Evolutionary conservation across 1,140 invertebrate genomes (phyloP), one percentile per base, ranked within the genome.

Genomic region (Camponotus vicinus): DNA sequence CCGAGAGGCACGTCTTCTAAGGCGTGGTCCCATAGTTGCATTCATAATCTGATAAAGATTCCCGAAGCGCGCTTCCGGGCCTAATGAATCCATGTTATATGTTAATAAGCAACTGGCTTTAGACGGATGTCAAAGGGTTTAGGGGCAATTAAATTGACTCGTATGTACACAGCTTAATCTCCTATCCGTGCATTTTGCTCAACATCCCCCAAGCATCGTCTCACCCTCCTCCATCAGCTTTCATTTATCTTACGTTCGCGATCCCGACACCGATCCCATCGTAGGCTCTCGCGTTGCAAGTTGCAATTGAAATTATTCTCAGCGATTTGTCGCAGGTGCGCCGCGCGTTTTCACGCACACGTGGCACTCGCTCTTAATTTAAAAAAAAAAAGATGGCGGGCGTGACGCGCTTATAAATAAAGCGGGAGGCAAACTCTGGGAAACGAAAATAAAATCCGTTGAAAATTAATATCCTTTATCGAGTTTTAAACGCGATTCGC

Each of bases 321-420:
- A 15, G 52, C 13, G 45, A 80, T 69, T 69, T 70, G 52, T 57
- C 66, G 64, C 78, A 80, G 66, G 64, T 80, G 64, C 21, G 37
- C 21, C 57, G 15, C 34, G 42, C 42, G 52, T 73, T 73, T 18
- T 34, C 37, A 57, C 66, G 66, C 37, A 52, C 79, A 73, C 79
- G 67, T 82, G 52, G 27, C 55, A 40, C 27, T 52, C 57, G 40
- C 45, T 52, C 45, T 84, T 84, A 63, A 84, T 84, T 76, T 45
- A 42, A 27, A 27, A 27, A 27, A 27, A 27, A 71, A 57, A 49
- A 37, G 42, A 78, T 13, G 37, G 8, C 21, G 21, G 18, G 27
- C 37, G 78, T 32, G 49, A 70, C 42, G 45, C 66, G 78, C 13
- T 42, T 59, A 21, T 40, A 59, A 71, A 71, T 59, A 70, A 67